Base-by-base conservation (phyloP, 2,797 vertebrate species). In the Chrosomus eos region DNA sequence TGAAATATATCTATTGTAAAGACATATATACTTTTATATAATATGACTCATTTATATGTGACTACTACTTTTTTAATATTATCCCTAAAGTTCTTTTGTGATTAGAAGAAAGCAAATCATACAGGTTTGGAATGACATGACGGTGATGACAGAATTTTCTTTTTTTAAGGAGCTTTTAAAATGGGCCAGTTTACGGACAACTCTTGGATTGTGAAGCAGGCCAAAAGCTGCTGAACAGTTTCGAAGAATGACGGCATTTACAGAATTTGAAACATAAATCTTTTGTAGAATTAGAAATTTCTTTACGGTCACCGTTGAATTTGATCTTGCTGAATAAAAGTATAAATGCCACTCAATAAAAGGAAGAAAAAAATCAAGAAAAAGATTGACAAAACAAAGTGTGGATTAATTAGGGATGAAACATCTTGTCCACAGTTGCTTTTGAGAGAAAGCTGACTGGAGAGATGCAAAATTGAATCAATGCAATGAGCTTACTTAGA, bases 401-500 rank as follows among this genome's bases (percentile, higher is more conserved):
- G 64, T 81, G 81, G 43, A 84, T 86, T 87, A 80, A 87, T 83
- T 68, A 71, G 66, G 58, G 76, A 74, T 71, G 67, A 55, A 86
- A 80, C 38, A 43, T 71, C 68, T 77, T 84, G 83, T 85, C 48
- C 70, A 80, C 43, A 51, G 82, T 38, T 18, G 70, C 86, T 80
- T 79, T 82, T 83, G 48, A 64, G 74, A 74, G 73, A 82, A 89
- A 71, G 86, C 84, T 86, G 87, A 86, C 86, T 76, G 60, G 77
- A 88, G 79, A 84, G 68, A 48, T 19, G 21, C 23, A 78, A 85
- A 72, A 89, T 48, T 80, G 14, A 89, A 89, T 87, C 80, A 83
- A 87, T 66, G 77, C 70, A 90, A 83, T 85, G 84, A 82, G 62
- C 80, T 88, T 82, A 73, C 71, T 81, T 71, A 85, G 85, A 87